Evolutionary conservation across 1,140 invertebrate genomes (phyloP), one percentile per base, ranked within the genome.

Genomic region (Zaprionus davidi): DNA sequence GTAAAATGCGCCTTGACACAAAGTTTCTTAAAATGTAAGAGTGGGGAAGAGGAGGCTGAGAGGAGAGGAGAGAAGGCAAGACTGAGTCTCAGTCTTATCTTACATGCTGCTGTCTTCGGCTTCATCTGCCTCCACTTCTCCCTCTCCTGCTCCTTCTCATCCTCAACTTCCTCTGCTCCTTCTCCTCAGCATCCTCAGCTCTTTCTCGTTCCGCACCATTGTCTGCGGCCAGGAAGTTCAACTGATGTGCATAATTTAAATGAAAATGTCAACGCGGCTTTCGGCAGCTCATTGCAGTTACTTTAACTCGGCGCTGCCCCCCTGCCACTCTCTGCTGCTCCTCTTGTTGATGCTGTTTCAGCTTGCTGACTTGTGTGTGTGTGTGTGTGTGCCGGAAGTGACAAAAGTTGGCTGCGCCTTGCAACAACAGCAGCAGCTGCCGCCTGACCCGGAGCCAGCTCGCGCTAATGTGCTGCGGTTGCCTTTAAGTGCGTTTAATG

Each of bases 201-300:
- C 26, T 38, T 15, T 5, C 36, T 38, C 36, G 36, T 38, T 38
- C 49, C 71, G 26, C 41, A 17, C 59, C 68, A 68, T 60, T 65
- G 60, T 76, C 55, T 70, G 66, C 41, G 68, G 63, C 72, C 55
- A 70, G 79, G 81, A 82, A 85, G 86, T 88, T 90, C 85, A 90
- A 90, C 81, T 85, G 85, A 90, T 90, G 85, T 90, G 86, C 85
- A 90, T 90, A 90, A 90, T 90, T 90, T 90, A 90, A 90, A 90
- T 90, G 85, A 90, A 90, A 90, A 90, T 90, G 85, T 90, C 85
- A 90, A 71, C 85, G 85, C 82, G 86, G 85, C 82, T 90, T 90
- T 90, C 85, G 76, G 74, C 84, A 90, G 74, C 75, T 82, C 81
- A 76, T 81, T 87, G 83, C 83, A 87, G 81, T 87, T 83, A 67